Evolutionary conservation across 2,113 vertebrate species (phyloP).

Genomic region (Psilopsiagon aurifrons): DNA sequence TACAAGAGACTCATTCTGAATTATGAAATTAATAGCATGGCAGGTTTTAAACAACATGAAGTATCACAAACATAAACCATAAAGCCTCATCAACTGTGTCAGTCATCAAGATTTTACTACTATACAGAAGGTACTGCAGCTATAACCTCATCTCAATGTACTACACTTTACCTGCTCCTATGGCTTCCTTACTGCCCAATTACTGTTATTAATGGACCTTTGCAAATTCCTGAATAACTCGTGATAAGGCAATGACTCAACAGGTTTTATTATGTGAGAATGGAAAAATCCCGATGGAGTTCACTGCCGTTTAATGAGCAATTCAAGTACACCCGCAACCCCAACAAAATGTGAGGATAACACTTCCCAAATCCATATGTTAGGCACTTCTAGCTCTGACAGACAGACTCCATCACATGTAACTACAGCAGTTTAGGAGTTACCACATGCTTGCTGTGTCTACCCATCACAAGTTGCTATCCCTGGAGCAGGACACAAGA

Average conservation of each 20-base stretch:
- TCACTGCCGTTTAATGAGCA: neutral
- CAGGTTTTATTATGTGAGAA: neutral
- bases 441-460: neutral
- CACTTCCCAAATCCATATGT: constrained; percentile 26
- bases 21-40: neutral
- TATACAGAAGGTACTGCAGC: neutral
- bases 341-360: neutral
- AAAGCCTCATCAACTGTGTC: neutral
- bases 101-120: neutral
- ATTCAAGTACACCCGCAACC: neutral
- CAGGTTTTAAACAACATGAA: neutral
- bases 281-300: neutral
- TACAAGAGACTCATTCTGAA: neutral
- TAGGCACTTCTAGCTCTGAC: constrained; percentile 15
- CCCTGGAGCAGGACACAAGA: neutral
- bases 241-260: neutral
- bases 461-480: neutral
- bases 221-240: neutral
- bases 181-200: constrained; percentile 19
- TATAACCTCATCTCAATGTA: neutral
- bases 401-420: constrained; percentile 48
- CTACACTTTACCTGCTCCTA: neutral
- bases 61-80: neutral
- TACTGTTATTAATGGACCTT: constrained; percentile 10
- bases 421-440: neutral